A percentile compares a stretch with the other conserved stretches of the same genome.
Conservation (phyloP, 1,140 invertebrate species). For the Drosophila orosa region DNA sequence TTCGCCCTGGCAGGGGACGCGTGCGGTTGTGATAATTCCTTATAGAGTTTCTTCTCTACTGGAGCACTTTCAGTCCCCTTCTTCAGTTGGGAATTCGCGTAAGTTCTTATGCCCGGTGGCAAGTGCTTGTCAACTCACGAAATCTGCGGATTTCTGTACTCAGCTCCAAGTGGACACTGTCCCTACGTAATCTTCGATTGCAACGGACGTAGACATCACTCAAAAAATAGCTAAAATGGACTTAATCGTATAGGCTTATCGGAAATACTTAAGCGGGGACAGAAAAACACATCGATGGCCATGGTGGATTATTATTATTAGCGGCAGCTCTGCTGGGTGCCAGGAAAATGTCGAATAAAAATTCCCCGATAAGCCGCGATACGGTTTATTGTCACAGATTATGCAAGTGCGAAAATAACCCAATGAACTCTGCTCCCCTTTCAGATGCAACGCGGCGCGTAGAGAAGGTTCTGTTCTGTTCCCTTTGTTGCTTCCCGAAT, state of each 20-base stretch:
- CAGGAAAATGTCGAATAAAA: slow-evolving; percentile 52
- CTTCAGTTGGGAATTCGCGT: slow-evolving; percentile 9
- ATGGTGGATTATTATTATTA: slow-evolving; percentile 15
- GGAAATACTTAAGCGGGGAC: slow-evolving; percentile 28
- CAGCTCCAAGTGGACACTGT: slow-evolving; percentile 9
- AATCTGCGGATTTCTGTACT: slow-evolving; percentile 41
- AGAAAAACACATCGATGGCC: slow-evolving; percentile 27
- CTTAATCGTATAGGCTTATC: slow-evolving; percentile 35
- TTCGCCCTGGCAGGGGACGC: slow-evolving; percentile 20
- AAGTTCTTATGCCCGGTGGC: slow-evolving; percentile 11
- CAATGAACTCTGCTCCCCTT: not conserved
- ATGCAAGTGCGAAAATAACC: slow-evolving; percentile 29
- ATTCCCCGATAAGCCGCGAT: slow-evolving; percentile 52
- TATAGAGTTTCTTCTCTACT: not conserved
- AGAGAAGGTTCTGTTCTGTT: not conserved
- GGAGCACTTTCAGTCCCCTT: slow-evolving; percentile 1
- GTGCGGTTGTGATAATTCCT: slow-evolving; percentile 25
- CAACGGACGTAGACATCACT: slow-evolving; percentile 45
- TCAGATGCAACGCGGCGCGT: slow-evolving; percentile 47
- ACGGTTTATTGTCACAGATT: slow-evolving; percentile 49
- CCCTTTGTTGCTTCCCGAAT: not conserved
- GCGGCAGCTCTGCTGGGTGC: slow-evolving; percentile 38
- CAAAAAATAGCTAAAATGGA: slow-evolving; percentile 1
- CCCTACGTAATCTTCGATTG: slow-evolving; percentile 18
- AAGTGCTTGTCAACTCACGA: not conserved